phyloP scores from a whole-genome alignment of 2,113 vertebrate genomes.

The Salvelinus sp. region DNA sequence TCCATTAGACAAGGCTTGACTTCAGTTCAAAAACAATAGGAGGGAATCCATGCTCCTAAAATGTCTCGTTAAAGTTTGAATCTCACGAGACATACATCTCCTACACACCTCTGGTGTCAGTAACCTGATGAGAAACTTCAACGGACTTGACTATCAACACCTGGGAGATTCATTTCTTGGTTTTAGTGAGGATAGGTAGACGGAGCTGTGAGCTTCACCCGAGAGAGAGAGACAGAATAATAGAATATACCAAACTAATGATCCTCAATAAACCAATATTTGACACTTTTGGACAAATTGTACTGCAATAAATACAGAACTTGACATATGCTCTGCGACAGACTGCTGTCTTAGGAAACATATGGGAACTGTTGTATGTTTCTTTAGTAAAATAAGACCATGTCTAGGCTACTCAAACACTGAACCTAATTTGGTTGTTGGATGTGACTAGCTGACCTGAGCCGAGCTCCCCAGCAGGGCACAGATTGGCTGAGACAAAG shows the following conservation, averaged over 20 bases:
- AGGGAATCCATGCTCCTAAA: too few species aligned
- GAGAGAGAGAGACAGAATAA: too few species aligned
- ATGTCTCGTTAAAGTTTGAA: background rate
- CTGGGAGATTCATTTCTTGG: too few species aligned
- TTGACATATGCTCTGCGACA: too few species aligned
- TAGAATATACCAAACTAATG: too few species aligned
- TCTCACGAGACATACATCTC: background rate
- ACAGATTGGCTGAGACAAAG: conserved; percentile 45
- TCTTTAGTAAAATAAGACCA: background rate
- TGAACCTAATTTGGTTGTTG: background rate
- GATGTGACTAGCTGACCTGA: background rate
- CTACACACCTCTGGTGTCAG: too few species aligned
- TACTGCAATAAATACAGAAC: background rate
- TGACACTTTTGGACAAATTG: background rate
- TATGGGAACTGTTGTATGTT: background rate
- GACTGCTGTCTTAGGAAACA: too few species aligned
- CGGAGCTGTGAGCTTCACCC: too few species aligned
- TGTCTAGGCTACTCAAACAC: background rate
- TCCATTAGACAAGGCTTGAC: background rate
- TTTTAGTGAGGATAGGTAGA: too few species aligned
- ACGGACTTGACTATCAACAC: too few species aligned
- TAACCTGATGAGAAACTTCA: too few species aligned
- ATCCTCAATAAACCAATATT: too few species aligned
- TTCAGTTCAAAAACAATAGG: background rate
- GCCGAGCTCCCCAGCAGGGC: conserved; percentile 7